Evolutionary conservation across 2,113 vertebrate genomes (phyloP).

Genomic region (Porphyrio hochstetteri): DNA sequence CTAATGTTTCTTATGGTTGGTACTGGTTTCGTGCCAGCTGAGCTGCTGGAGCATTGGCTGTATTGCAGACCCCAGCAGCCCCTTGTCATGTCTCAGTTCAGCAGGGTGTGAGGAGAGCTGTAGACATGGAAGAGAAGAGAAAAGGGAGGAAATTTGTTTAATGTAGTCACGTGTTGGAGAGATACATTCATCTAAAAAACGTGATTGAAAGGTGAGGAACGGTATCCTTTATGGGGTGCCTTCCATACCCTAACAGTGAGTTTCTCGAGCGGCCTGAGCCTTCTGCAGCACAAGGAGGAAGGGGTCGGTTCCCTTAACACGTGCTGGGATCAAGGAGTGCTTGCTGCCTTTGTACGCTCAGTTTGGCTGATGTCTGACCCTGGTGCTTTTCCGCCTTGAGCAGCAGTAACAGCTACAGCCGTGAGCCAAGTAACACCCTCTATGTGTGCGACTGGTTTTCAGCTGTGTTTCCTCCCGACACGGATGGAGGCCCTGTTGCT

Average conservation of each 20-base stretch:
- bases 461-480: not conserved
- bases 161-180: not conserved
- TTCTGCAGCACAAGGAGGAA: not conserved
- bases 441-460: not conserved
- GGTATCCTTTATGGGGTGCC: not conserved
- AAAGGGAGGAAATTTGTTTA: not conserved
- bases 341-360: accelerated
- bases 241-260: not conserved
- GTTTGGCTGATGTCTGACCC: not conserved
- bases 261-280: not conserved
- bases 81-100: not conserved
- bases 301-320: not conserved
- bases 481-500: not conserved
- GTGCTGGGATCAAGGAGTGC: not conserved
- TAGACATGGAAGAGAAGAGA: not conserved
- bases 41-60: not conserved
- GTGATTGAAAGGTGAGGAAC: not conserved
- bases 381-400: not conserved
- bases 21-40: not conserved
- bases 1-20: not conserved
- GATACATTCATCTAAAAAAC: not conserved
- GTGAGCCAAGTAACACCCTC: not conserved
- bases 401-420: not conserved
- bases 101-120: not conserved
- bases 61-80: not conserved